These are phyloP conservation scores for Rhabdomys pumilio DNA, from an alignment of 2,797 vertebrate species.

Conservation along the genomic window DNA sequence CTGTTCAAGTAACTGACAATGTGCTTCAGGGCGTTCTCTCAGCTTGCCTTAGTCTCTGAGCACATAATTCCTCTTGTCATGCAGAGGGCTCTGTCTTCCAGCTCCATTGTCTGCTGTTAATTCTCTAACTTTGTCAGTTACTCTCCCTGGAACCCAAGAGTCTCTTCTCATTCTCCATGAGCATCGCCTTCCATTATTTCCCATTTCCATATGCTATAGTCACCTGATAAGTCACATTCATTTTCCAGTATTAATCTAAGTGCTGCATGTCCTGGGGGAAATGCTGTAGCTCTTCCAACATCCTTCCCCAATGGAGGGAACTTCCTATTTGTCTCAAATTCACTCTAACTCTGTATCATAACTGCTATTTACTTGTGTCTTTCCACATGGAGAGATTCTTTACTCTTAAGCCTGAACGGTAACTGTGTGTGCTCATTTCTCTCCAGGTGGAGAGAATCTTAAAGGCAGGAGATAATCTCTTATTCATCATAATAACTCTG, in stretches of 20 bases:
- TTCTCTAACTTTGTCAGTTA: not conserved
- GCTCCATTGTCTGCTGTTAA: not conserved
- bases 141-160: not conserved
- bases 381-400: too few relatives aligned
- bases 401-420: too few relatives aligned
- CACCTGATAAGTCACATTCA: not conserved
- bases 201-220: not conserved
- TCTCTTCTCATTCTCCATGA: not conserved
- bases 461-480: not conserved
- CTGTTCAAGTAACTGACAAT: not conserved
- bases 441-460: not conserved
- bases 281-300: not conserved
- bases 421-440: not conserved
- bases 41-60: not conserved
- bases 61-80: not conserved
- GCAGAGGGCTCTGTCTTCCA: not conserved
- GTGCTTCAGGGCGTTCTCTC: not conserved
- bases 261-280: not conserved
- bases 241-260: not conserved
- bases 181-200: too few relatives aligned
- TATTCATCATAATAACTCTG: not conserved
- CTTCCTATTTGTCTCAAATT: not conserved
- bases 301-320: not conserved
- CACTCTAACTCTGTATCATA: not conserved
- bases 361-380: not conserved